phyloP scores from a whole-genome alignment of 2,888 invertebrate genomes.

The Auanema sp. region DNA sequence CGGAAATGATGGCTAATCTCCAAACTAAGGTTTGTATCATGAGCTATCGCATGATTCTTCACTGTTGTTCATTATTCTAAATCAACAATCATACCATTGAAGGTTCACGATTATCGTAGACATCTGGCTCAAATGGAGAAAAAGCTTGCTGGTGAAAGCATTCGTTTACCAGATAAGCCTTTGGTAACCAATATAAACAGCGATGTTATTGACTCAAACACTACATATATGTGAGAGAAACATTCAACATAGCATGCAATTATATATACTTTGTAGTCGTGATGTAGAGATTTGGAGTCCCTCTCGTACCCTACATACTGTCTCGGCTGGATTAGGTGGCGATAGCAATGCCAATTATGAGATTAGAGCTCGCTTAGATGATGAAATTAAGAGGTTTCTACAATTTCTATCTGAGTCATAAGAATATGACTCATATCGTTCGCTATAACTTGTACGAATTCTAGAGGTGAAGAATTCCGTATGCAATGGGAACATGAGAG shows the following conservation, averaged over 20 bases:
- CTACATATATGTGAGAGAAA: constrained; percentile 27
- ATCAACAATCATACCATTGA: constrained; percentile 1
- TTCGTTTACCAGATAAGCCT: constrained; percentile 38
- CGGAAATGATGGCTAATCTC: constrained; percentile 59
- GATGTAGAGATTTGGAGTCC: constrained; percentile 24
- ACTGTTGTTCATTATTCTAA: too few relatives aligned
- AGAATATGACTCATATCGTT: background rate
- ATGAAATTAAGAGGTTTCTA: constrained; percentile 54
- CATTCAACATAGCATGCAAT: background rate
- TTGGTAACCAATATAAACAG: constrained; percentile 23
- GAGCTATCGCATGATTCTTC: too few relatives aligned
- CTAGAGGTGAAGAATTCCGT: constrained; percentile 57
- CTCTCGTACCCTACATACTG: constrained; percentile 22
- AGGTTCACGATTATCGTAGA: constrained; percentile 61
- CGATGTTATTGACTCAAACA: constrained; percentile 20
- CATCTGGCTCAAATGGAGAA: constrained; percentile 60
- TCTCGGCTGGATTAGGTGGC: constrained; percentile 28
- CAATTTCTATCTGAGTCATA: background rate
- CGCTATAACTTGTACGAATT: constrained; percentile 5
- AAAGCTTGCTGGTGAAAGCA: constrained; percentile 45
- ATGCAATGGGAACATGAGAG: constrained; percentile 60
- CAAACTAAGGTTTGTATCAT: constrained; percentile 56
- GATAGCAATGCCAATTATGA: constrained; percentile 62
- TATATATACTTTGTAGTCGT: constrained; percentile 13
- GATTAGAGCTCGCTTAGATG: constrained; percentile 56